Conservation (phyloP, 2,113 vertebrate species). For the Lagopus leucura region DNA sequence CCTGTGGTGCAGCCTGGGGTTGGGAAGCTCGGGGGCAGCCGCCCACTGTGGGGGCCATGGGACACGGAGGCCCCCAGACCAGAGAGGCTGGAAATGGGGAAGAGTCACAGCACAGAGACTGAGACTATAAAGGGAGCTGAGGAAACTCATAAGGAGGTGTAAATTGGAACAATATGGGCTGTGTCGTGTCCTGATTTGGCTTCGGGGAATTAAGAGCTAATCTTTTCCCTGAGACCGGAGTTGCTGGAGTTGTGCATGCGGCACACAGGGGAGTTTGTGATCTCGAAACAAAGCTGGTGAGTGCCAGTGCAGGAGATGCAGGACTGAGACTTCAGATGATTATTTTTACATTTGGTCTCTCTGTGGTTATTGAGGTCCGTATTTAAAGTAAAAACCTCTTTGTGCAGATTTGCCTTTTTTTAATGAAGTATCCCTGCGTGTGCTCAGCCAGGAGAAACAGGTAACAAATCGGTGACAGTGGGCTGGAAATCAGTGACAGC, state of each 20-base stretch:
- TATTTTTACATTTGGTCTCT: constrained; percentile 40
- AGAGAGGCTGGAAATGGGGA: constrained; percentile 32
- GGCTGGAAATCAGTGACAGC: not conserved
- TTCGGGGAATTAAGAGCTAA: constrained; percentile 73
- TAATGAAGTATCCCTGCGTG: not conserved
- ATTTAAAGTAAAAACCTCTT: not conserved
- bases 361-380: not conserved
- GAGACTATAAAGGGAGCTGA: constrained; percentile 72
- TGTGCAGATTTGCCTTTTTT: not conserved
- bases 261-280: constrained; percentile 42
- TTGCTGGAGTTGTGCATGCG: constrained; percentile 46
- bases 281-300: not conserved
- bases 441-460: fast-evolving
- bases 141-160: constrained; percentile 75
- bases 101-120: constrained; percentile 59
- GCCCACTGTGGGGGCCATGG: not conserved
- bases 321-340: not conserved
- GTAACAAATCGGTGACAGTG: not conserved
- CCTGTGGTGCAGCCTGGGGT: fast-evolving
- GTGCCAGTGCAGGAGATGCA: constrained; percentile 23
- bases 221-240: constrained; percentile 62
- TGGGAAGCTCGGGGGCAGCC: not conserved
- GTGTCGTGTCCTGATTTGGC: constrained; percentile 73
- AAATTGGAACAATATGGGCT: constrained; percentile 75
- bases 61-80: not conserved